These are phyloP conservation scores for Heloderma charlesbogerti DNA, from an alignment of 2,113 vertebrate genomes.

Conservation along the genomic window DNA sequence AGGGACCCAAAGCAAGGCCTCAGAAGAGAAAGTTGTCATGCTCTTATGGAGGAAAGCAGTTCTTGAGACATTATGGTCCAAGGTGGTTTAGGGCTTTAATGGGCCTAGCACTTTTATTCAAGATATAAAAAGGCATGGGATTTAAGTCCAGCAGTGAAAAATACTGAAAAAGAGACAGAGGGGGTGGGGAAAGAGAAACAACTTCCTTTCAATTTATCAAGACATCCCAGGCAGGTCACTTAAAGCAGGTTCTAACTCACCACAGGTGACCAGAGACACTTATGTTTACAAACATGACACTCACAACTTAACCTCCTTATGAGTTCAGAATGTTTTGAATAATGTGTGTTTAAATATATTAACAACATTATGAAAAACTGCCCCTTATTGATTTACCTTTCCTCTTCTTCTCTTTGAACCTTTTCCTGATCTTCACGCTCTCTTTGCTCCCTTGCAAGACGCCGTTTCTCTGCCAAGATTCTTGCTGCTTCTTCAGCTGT, in stretches of 20 bases:
- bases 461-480: conserved; percentile 88
- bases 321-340: not conserved
- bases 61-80: not conserved
- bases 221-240: not conserved
- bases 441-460: conserved; percentile 87
- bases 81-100: not conserved
- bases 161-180: not conserved
- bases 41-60: not conserved
- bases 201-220: not conserved
- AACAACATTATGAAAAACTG: not conserved
- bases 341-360: not conserved
- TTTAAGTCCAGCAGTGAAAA: not conserved
- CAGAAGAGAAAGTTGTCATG: not conserved
- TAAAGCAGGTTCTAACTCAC: not conserved
- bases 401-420: conserved; percentile 83
- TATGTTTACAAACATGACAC: not conserved
- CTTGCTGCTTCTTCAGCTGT: conserved; percentile 88
- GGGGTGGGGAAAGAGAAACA: not conserved
- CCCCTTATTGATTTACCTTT: conserved; percentile 75
- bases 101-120: not conserved
- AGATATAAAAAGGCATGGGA: not conserved
- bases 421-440: conserved; percentile 85
- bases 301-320: not conserved
- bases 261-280: not conserved
- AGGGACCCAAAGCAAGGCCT: not conserved